Evolutionary conservation across 35 echinoderm and acorn worm genomes (phyloP), one percentile per base, ranked within the genome.

Genomic region (Acanthaster planci): DNA sequence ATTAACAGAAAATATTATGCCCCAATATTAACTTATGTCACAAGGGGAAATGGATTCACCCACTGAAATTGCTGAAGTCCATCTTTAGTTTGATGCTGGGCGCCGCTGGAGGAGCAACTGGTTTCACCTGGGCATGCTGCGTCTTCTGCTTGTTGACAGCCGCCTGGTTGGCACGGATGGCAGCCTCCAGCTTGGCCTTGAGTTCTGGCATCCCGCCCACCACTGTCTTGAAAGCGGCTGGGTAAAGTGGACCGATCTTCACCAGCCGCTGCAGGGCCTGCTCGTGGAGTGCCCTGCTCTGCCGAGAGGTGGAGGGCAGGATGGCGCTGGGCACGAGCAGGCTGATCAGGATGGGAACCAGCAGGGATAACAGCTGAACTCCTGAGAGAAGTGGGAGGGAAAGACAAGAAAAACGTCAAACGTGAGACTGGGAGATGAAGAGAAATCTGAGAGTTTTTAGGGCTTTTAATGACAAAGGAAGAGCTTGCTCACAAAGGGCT

Each of bases 1-100:
- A n/a, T n/a, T n/a, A n/a, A n/a, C n/a, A n/a, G n/a, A n/a, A n/a
- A n/a, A n/a, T n/a, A n/a, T n/a, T n/a, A n/a, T n/a, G n/a, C n/a
- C n/a, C n/a, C n/a, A n/a, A n/a, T n/a, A n/a, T n/a, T n/a, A n/a
- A n/a, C n/a, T n/a, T n/a, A n/a, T n/a, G n/a, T n/a, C n/a, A n/a
- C n/a, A n/a, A n/a, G n/a, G n/a, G n/a, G n/a, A 57, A 72, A n/a
- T n/a, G 35, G 15, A 3, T 47, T 92, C 77, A 99, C 21, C 96
- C 96, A 55, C 88, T 99, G 78, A 99, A 99, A 59, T 99, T 99
- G 40, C 92, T 93, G 81, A 99, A 99, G 77, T 99, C 86, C 85
- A 85, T 99, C 60, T 93, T 99, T 5, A 99, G 85, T 60, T 99
- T 99, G 57, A 99, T 99, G 54, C 89, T 91, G 2, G 96, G 96